Evolutionary conservation across 1,140 invertebrate species (phyloP).

Genomic region (Papilio machaon): DNA sequence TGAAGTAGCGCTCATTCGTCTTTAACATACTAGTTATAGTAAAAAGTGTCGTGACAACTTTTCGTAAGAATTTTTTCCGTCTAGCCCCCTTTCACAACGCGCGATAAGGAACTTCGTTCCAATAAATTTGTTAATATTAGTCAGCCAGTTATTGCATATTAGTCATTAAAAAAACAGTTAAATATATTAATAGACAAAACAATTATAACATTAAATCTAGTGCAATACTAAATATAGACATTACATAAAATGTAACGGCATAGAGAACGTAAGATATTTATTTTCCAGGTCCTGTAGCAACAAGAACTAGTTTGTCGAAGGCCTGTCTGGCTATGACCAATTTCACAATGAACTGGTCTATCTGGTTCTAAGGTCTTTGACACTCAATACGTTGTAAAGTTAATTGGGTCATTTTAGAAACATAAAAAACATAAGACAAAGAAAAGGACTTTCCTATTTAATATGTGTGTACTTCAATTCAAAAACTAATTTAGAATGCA

Average conservation of each 20-base stretch:
- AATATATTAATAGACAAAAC: background rate
- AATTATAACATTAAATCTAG: background rate
- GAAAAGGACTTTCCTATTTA: too few species aligned
- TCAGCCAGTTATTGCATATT: too few species aligned
- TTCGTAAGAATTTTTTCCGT: too few species aligned
- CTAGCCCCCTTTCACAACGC: too few species aligned
- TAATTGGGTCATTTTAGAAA: constrained; percentile 19
- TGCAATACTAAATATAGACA: background rate
- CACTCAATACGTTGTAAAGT: constrained; percentile 39
- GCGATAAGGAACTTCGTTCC: too few species aligned
- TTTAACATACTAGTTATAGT: too few species aligned
- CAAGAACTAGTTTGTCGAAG: constrained; percentile 43
- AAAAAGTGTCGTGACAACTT: too few species aligned
- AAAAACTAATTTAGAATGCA: too few species aligned
- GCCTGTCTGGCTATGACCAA: constrained; percentile 41
- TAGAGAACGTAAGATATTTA: constrained; percentile 21
- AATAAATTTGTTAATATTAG: too few species aligned
- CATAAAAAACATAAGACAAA: constrained; percentile 5
- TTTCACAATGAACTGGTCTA: constrained; percentile 53
- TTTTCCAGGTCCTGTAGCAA: constrained; percentile 35
- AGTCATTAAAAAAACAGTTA: too few species aligned
- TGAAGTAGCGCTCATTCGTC: too few species aligned
- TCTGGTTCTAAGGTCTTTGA: constrained; percentile 50
- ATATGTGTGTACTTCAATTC: too few species aligned
- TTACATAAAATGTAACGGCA: background rate